Conservation (phyloP, 2,888 invertebrate genomes). For the Cosmorhoe ocellata region DNA sequence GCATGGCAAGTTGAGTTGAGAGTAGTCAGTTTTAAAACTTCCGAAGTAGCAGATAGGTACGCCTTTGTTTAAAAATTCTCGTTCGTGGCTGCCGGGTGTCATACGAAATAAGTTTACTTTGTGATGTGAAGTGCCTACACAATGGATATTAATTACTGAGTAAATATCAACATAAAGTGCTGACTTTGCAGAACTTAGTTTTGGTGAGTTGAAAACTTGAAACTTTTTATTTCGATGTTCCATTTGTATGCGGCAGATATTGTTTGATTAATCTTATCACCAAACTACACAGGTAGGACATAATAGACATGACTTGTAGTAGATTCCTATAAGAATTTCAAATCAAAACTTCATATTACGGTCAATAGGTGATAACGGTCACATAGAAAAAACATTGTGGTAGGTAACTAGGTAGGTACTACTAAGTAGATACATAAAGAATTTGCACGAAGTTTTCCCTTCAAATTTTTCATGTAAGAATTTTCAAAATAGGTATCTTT, state of each 20-base stretch:
- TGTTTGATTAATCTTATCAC: slow-evolving; percentile 60
- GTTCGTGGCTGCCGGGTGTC: slow-evolving; percentile 33
- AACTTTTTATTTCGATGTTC: slow-evolving; percentile 29
- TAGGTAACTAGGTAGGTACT: too few relatives aligned
- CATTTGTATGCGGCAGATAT: slow-evolving; percentile 45
- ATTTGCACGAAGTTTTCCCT: too few relatives aligned
- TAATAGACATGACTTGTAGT: slow-evolving; percentile 17
- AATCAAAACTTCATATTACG: too few relatives aligned
- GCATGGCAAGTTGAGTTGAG: too few relatives aligned
- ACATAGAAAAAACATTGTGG: too few relatives aligned
- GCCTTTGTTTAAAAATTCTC: slow-evolving; percentile 48
- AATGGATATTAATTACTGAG: slow-evolving; percentile 66
- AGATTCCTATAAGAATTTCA: slow-evolving; percentile 29
- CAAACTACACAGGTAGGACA: slow-evolving; percentile 22
- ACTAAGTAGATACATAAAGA: too few relatives aligned
- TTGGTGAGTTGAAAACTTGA: slow-evolving; percentile 58
- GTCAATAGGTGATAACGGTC: too few relatives aligned
- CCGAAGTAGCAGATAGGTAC: too few relatives aligned
- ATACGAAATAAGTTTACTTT: slow-evolving; percentile 42
- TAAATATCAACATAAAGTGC: slow-evolving; percentile 36
- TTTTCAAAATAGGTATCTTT: too few relatives aligned
- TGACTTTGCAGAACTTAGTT: slow-evolving; percentile 42
- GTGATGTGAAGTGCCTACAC: slow-evolving; percentile 69
- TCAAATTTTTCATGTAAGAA: too few relatives aligned
- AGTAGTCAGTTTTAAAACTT: too few relatives aligned